These are phyloP conservation scores for Agrilus biguttatus DNA, from an alignment of 2,888 invertebrate genomes.

Conservation along the genomic window DNA sequence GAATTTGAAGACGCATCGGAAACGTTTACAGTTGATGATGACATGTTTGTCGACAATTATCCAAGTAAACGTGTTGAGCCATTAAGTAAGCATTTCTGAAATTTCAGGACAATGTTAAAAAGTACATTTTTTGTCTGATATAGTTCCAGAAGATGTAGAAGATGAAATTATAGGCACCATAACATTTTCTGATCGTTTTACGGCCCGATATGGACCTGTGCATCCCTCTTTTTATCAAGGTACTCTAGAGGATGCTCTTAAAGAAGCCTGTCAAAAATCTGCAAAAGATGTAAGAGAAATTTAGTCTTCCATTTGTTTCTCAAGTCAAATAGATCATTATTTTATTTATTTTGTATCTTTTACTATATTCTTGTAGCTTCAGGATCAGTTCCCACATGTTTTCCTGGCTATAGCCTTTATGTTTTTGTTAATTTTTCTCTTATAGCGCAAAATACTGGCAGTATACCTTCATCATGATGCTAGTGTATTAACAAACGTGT, in stretches of 20 bases:
- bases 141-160: conserved; percentile 76
- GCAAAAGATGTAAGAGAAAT: conserved; percentile 64
- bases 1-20: conserved; percentile 80
- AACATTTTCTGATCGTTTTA: conserved; percentile 77
- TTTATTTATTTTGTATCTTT: too few relatives aligned
- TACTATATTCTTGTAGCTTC: background rate
- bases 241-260: conserved; percentile 77
- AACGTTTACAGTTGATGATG: conserved; percentile 71
- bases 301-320: background rate
- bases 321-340: too few relatives aligned
- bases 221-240: conserved; percentile 88
- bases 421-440: conserved; percentile 10
- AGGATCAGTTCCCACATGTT: background rate
- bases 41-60: conserved; percentile 64
- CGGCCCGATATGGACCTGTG: conserved; percentile 69
- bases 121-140: conserved; percentile 12
- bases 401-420: background rate
- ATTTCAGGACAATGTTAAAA: background rate
- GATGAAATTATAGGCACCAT: conserved; percentile 77
- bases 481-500: conserved; percentile 90
- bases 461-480: conserved; percentile 94
- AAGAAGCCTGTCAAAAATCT: conserved; percentile 76
- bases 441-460: conserved; percentile 80
- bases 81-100: conserved; percentile 47
- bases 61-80: conserved; percentile 57